Evolutionary conservation across 2,888 invertebrate species (phyloP).

Genomic region (Drosophila prolongata): DNA sequence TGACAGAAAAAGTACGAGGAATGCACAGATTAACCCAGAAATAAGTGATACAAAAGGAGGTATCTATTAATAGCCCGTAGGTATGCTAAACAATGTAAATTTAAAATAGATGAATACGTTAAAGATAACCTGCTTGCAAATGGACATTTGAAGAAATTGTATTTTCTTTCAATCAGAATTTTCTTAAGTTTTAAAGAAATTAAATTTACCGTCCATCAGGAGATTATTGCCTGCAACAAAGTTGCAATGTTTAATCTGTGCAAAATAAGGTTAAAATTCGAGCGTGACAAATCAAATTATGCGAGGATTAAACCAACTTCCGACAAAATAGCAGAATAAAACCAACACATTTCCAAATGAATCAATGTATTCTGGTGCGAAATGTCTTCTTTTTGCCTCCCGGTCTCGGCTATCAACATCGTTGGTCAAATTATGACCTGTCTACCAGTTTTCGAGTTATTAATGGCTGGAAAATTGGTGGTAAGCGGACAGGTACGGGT

Average conservation of each 20-base stretch:
- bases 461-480: slow-evolving; percentile 46
- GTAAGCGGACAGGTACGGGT: slow-evolving; percentile 11
- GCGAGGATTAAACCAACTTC: not conserved
- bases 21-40: slow-evolving; percentile 8
- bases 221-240: not conserved
- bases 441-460: slow-evolving; percentile 45
- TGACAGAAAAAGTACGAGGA: not conserved
- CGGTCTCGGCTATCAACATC: slow-evolving; percentile 11
- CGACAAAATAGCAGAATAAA: not conserved
- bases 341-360: slow-evolving; percentile 2
- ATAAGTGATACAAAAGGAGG: not conserved
- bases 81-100: no score
- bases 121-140: no score
- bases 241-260: not conserved
- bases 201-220: no score
- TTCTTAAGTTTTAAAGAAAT: no score
- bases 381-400: slow-evolving; percentile 7
- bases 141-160: no score
- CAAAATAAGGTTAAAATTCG: not conserved
- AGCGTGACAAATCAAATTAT: slow-evolving; percentile 1
- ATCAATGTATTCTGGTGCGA: not conserved
- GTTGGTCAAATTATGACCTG: slow-evolving; percentile 54
- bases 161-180: no score
- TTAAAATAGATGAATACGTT: no score
- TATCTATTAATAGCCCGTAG: not conserved